Evolutionary conservation across 2,113 vertebrate species (phyloP), one percentile per base, ranked within the genome.

Genomic region (Neoarius graeffei): DNA sequence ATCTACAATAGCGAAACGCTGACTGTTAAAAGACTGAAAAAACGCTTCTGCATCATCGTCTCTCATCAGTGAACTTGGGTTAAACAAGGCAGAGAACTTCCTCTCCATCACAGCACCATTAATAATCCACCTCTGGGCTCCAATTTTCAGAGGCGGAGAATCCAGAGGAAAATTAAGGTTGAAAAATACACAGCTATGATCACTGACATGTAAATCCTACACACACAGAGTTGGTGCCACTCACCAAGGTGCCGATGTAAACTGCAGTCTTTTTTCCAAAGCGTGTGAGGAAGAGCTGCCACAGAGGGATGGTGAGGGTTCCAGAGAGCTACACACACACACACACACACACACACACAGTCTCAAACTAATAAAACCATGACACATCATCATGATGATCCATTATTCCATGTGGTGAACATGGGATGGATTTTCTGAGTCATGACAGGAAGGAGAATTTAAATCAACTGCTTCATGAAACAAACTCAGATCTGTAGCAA

Each of bases 221-320:
- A 57, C 7, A 73, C 69, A 69, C 50, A 69, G 1, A 50, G 19
- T 19, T 56, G 54, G 56, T 57, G 59, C 19, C 86, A 89, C 97
- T 97, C 94, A 99, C 98, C 83, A 96, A 93, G 92, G 97, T 97
- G 66, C 98, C 98, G 52, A 95, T 50, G n/a, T 98, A 98, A 54
- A 96, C 96, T 0, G 98, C 97, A 0, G 27, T 98, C 94, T 99
- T 99, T 95, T 99, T 99, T 88, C 98, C 98, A 90, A 97, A 99
- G 0, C 93, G 95, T 0, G 94, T 97, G 17, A 99, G 95, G 91
- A 99, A 99, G 97, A 97, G 99, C 88, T 99, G 98, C 98, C 98
- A 99, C 87, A 96, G 80, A 0, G 98, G 98, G 83, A 99, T 97
- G 85, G 96, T 96, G 84, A 99, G 19, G 1, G 97, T 95, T 85